Evolutionary conservation across 2,113 vertebrate genomes (phyloP), one percentile per base, ranked within the genome.

Genomic region (Tangachromis dhanisi): DNA sequence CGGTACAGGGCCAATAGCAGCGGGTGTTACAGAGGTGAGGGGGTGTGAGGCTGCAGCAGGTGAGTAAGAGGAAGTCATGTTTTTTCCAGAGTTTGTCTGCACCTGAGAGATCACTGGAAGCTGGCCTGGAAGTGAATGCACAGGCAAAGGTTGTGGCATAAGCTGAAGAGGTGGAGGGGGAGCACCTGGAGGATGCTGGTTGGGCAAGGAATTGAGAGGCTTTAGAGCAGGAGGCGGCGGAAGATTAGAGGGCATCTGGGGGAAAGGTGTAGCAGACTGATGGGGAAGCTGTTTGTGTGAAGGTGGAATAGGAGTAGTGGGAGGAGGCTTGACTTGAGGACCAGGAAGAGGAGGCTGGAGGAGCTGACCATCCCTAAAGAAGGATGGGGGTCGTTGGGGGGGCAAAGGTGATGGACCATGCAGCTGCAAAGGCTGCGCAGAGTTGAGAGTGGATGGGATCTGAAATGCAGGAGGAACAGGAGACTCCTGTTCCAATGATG

Each of bases 101-200:
- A 96, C 97, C 93, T 98, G 98, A 16, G 98, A 97, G 87, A 98
- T 97, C n/a, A 98, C 96, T 0, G 98, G 97, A 35, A 97, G 97
- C 71, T 98, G 98, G 33, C 97, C 95, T 2, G 97, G 95, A 2
- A 97, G 96, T 0, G 97, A 93, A 91, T 97, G 97, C 86, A 97
- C 92, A 0, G 97, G 97, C 55, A 98, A 96, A 91, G 97, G 97
- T 90, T 98, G 98, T 3, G 98, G 97, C 98, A 99, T 99, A 89
- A 99, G 97, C 95, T 99, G 98, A 83, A 99, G 92, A 14, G 98
- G 98, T 4, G 98, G 98, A 8, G 98, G 98, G 47, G 98, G 98
- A 0, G 98, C 97, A 0, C 98, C 98, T 0, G 98, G 98, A 4
- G 97, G 97, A 57, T 99, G 98, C 83, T 98, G 98, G 24, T 97